Percentiles rank a stretch among this genome's conserved stretches.
These are phyloP conservation scores for Molossus molossus DNA, from an alignment of 2,797 vertebrate genomes.

Conservation along the genomic window DNA sequence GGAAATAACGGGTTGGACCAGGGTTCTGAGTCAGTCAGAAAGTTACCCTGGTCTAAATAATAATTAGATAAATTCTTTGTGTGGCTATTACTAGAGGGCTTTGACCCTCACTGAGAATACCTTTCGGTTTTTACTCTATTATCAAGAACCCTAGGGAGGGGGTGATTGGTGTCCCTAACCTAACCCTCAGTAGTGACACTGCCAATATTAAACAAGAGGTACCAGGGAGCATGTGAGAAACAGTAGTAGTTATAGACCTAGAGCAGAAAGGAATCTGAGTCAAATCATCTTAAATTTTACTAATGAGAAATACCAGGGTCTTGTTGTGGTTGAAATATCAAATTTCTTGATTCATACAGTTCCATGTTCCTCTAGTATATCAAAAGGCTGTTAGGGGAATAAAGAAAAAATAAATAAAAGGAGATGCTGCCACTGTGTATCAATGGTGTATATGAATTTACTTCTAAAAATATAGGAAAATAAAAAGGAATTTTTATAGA, in stretches of 20 bases:
- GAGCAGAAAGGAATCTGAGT: background rate
- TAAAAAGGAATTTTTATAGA: background rate
- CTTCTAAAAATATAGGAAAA: background rate
- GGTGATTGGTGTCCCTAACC: background rate
- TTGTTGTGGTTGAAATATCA: background rate
- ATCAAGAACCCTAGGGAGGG: background rate
- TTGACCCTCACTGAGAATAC: background rate
- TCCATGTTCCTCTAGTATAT: background rate
- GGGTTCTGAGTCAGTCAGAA: slow-evolving; percentile 20
- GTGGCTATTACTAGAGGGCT: background rate
- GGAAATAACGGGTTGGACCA: background rate
- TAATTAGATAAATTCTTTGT: slow-evolving; percentile 44
- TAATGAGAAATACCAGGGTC: background rate
- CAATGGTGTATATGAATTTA: background rate
- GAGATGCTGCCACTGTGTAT: background rate
- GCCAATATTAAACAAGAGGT: background rate
- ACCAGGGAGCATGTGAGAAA: background rate
- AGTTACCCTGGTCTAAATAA: background rate
- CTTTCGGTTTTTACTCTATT: slow-evolving; percentile 13
- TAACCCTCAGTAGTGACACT: background rate
- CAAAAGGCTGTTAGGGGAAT: background rate
- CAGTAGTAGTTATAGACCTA: background rate
- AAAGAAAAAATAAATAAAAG: background rate
- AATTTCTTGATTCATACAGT: background rate
- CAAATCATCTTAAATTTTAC: background rate